Percentiles rank a stretch among this genome's conserved stretches.
Evolutionary conservation across 92 coral and sea anemone genomes (phyloP).

Genomic region (Epizoanthus rinbou): DNA sequence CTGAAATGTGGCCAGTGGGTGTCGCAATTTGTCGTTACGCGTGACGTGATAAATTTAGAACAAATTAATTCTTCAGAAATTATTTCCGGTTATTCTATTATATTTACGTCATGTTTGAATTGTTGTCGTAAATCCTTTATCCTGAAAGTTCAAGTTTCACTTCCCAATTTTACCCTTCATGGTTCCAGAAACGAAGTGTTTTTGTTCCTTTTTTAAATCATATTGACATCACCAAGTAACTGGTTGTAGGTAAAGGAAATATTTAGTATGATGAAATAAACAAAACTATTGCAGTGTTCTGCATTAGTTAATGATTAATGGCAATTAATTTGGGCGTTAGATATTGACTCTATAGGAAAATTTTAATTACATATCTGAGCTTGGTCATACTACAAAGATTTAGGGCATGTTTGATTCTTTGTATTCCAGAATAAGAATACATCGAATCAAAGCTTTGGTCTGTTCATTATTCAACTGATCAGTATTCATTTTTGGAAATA

Average conservation of each 20-base stretch:
- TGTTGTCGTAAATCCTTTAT: neutral
- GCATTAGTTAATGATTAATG: neutral
- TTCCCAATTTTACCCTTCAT: slow-evolving; percentile 1
- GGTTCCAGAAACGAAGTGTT: neutral
- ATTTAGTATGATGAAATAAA: slow-evolving; percentile 14
- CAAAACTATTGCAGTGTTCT: neutral
- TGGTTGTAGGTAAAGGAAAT: neutral
- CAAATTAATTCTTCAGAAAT: neutral
- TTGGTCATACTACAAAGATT: too few species aligned
- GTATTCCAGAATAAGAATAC: too few species aligned
- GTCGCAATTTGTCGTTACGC: slow-evolving; percentile 18
- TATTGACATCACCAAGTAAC: slow-evolving; percentile 21
- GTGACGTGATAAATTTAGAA: slow-evolving; percentile 15
- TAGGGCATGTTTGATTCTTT: too few species aligned
- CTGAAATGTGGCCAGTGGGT: neutral
- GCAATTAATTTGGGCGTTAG: neutral
- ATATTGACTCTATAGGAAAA: too few species aligned
- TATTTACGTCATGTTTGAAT: neutral
- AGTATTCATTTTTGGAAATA: too few species aligned
- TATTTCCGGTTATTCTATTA: neutral
- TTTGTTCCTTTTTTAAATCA: neutral
- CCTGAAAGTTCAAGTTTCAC: neutral
- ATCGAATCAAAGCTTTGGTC: too few species aligned
- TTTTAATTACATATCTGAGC: too few species aligned
- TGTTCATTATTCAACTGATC: too few species aligned